Conservation (phyloP, 2,797 vertebrate genomes). For the Cynodonichthys magdalenae region DNA sequence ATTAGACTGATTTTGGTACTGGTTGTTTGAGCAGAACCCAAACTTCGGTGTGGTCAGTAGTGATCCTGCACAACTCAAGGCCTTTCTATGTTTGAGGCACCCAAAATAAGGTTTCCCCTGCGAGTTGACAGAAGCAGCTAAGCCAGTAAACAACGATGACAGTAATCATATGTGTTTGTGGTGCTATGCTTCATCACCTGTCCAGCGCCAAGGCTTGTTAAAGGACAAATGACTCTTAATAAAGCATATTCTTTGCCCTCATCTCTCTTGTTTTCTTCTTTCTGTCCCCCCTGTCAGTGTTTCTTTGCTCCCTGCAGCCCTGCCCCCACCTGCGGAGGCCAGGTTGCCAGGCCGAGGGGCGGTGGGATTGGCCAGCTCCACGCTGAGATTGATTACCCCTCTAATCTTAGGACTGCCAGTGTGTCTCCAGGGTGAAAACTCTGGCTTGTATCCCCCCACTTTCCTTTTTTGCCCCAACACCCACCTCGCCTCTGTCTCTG, state of each 20-base stretch:
- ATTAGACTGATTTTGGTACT: slow-evolving; percentile 25
- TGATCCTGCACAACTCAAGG: slow-evolving; percentile 26
- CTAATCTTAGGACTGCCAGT: slow-evolving; percentile 77
- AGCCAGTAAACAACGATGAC: slow-evolving; percentile 74
- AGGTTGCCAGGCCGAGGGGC: slow-evolving; percentile 63
- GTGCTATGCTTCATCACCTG: slow-evolving; percentile 81
- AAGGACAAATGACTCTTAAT: slow-evolving; percentile 84
- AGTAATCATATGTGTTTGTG: slow-evolving; percentile 82
- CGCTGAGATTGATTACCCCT: slow-evolving; percentile 79
- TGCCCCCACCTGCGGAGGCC: slow-evolving; percentile 69
- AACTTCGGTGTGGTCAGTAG: slow-evolving; percentile 38
- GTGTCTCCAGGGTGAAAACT: slow-evolving; percentile 78
- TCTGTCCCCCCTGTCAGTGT: slow-evolving; percentile 51
- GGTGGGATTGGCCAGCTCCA: slow-evolving; percentile 70
- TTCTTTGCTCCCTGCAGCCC: slow-evolving; percentile 54
- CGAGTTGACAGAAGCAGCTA: slow-evolving; percentile 69
- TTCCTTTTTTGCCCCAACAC: slow-evolving; percentile 35
- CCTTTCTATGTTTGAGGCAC: slow-evolving; percentile 34
- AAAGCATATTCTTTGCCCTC: slow-evolving; percentile 70
- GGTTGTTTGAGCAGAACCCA: slow-evolving; percentile 18
- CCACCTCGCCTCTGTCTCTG: slow-evolving; percentile 58
- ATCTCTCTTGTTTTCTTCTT: slow-evolving; percentile 41
- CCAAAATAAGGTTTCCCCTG: slow-evolving; percentile 67
- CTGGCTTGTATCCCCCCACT: slow-evolving; percentile 48
- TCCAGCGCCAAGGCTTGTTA: slow-evolving; percentile 79